Conservation (phyloP, 1,140 invertebrate genomes). For the Drosophila ohnishii region DNA sequence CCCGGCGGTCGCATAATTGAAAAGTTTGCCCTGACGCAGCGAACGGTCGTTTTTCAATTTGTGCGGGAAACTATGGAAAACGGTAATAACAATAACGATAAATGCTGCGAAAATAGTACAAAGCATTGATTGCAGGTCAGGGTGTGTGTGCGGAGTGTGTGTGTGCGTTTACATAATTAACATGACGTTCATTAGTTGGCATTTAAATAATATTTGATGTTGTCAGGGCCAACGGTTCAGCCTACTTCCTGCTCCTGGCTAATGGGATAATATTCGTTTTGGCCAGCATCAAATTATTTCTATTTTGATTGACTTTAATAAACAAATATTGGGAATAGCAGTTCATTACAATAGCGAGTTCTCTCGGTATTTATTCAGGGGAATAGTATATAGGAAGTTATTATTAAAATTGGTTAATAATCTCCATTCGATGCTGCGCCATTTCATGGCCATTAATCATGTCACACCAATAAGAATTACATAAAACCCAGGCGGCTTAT, state of each 20-base stretch:
- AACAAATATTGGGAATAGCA: conserved; percentile 52
- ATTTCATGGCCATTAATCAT: conserved; percentile 27
- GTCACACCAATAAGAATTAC: too few species aligned
- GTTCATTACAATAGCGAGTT: conserved; percentile 45
- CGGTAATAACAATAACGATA: conserved; percentile 54
- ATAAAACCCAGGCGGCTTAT: too few species aligned
- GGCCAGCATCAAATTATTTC: conserved; percentile 49
- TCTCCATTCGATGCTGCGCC: conserved; percentile 8
- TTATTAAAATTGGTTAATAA: background rate
- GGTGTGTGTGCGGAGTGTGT: background rate
- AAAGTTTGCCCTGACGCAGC: conserved; percentile 44
- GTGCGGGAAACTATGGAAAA: conserved; percentile 40
- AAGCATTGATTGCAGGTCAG: conserved; percentile 8
- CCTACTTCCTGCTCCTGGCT: conserved; percentile 3
- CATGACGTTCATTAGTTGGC: conserved; percentile 62
- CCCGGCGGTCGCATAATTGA: conserved; percentile 62
- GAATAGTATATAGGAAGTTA: background rate
- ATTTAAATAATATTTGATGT: conserved; percentile 49
- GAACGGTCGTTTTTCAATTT: conserved; percentile 65
- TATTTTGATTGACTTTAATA: conserved; percentile 67
- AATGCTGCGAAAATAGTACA: conserved; percentile 44
- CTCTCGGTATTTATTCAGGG: conserved; percentile 13
- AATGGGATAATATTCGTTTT: conserved; percentile 51
- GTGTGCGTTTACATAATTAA: conserved; percentile 67
- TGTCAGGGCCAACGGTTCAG: conserved; percentile 5